phyloP scores from a whole-genome alignment of 64 coral and sea anemone species.

The Stichodactyla helianthus region DNA sequence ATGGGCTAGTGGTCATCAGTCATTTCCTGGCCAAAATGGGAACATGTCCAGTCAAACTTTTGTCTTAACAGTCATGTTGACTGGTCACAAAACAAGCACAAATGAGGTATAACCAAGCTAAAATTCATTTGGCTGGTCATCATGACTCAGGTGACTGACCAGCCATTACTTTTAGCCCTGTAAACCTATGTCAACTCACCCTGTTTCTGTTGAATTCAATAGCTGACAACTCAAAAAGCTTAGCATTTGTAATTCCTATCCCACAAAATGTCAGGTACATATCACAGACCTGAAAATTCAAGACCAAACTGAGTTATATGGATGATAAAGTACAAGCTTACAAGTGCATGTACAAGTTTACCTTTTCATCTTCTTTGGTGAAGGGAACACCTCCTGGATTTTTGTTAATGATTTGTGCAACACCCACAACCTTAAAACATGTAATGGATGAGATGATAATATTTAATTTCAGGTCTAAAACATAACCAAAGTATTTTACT shows the following conservation, averaged over 20 bases:
- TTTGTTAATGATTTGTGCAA: constrained; percentile 98
- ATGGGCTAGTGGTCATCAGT: too few relatives aligned
- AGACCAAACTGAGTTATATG: background rate
- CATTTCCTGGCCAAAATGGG: too few relatives aligned
- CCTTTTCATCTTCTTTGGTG: constrained; percentile 92
- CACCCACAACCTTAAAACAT: constrained; percentile 79
- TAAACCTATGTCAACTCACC: constrained; percentile 24
- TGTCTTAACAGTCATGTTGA: too few relatives aligned
- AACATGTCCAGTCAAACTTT: too few relatives aligned
- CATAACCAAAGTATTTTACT: too few relatives aligned
- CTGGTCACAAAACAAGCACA: too few relatives aligned
- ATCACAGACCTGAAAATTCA: constrained; percentile 78
- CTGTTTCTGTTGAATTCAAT: constrained; percentile 99
- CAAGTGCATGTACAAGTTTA: background rate
- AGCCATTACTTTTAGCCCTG: background rate
- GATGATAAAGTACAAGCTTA: background rate
- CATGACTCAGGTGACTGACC: too few relatives aligned
- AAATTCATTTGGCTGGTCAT: too few relatives aligned
- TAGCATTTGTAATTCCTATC: constrained; percentile 98
- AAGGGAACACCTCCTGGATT: constrained; percentile 86
- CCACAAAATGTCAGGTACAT: constrained; percentile 98
- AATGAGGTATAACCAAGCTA: too few relatives aligned
- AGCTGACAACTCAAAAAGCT: constrained; percentile 93
- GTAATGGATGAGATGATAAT: too few relatives aligned
- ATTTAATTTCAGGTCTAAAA: too few relatives aligned